Conservation (phyloP, 1,140 invertebrate species). For the Melipona quadrifasciata region DNA sequence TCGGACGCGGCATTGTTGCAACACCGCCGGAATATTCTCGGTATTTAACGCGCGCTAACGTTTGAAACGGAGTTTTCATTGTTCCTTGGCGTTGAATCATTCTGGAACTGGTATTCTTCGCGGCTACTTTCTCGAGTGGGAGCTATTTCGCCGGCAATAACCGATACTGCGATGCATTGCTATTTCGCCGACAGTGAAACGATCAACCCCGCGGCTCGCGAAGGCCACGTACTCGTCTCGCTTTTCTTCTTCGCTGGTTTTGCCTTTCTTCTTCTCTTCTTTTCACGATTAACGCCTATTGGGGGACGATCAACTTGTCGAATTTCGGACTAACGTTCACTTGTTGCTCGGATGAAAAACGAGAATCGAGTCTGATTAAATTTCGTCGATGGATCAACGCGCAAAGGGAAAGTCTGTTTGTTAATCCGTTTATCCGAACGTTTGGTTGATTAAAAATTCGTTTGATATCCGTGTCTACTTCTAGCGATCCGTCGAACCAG, state of each 20-base stretch:
- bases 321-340: neutral
- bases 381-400: neutral
- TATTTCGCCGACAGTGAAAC: neutral
- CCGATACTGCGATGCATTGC: constrained; percentile 33
- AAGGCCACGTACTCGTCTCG: neutral
- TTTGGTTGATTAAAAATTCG: neutral
- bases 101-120: constrained; percentile 38
- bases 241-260: constrained; percentile 2
- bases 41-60: constrained; percentile 31
- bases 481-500: neutral
- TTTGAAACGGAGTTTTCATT: constrained; percentile 45
- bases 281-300: constrained; percentile 10
- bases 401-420: neutral
- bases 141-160: constrained; percentile 33
- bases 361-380: neutral
- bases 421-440: neutral
- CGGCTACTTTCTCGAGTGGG: constrained; percentile 25
- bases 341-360: neutral
- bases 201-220: constrained; percentile 4
- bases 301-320: neutral
- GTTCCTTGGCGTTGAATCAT: constrained; percentile 38
- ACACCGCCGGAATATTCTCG: constrained; percentile 33
- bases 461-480: neutral
- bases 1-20: constrained; percentile 34
- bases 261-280: neutral